Evolutionary conservation across 2,888 invertebrate genomes (phyloP).

Genomic region (Julus scanicus): DNA sequence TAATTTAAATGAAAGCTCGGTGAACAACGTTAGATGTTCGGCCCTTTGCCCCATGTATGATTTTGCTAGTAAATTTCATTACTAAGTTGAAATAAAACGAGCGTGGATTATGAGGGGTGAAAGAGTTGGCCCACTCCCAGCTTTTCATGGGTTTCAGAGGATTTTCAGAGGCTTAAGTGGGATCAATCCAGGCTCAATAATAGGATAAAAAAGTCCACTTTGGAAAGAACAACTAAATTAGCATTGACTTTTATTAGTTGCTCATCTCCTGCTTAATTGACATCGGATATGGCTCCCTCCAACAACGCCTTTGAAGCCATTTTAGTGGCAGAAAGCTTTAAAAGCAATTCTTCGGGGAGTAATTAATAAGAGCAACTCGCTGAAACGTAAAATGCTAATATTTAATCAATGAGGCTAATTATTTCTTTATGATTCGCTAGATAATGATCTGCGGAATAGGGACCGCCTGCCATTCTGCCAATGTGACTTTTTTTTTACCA

Average conservation of each 20-base stretch:
- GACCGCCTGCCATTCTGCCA: background rate
- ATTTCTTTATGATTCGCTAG: slow-evolving; percentile 30
- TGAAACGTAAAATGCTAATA: slow-evolving; percentile 30
- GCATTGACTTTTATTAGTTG: slow-evolving; percentile 42
- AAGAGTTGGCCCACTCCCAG: background rate
- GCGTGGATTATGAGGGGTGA: slow-evolving; percentile 20
- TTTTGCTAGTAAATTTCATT: slow-evolving; percentile 7
- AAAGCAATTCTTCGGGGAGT: slow-evolving; percentile 21
- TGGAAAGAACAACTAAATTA: slow-evolving; percentile 42
- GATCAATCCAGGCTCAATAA: slow-evolving; percentile 24
- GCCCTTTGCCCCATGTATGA: background rate
- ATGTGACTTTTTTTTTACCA: background rate
- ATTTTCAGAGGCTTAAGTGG: background rate
- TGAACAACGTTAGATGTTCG: background rate
- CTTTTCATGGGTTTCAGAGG: background rate
- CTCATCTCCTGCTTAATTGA: slow-evolving; percentile 27
- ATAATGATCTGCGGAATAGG: slow-evolving; percentile 1
- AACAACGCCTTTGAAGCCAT: background rate
- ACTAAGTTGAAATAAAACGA: background rate
- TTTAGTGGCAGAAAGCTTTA: background rate
- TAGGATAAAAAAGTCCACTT: slow-evolving; percentile 28
- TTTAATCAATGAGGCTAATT: slow-evolving; percentile 32
- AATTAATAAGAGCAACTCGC: slow-evolving; percentile 30
- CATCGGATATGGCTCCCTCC: slow-evolving; percentile 6
- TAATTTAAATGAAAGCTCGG: background rate